A percentile compares a stretch with the other conserved stretches of the same genome.
Evolutionary conservation across 2,797 vertebrate genomes (phyloP).

Genomic region (Margarornis squamiger): DNA sequence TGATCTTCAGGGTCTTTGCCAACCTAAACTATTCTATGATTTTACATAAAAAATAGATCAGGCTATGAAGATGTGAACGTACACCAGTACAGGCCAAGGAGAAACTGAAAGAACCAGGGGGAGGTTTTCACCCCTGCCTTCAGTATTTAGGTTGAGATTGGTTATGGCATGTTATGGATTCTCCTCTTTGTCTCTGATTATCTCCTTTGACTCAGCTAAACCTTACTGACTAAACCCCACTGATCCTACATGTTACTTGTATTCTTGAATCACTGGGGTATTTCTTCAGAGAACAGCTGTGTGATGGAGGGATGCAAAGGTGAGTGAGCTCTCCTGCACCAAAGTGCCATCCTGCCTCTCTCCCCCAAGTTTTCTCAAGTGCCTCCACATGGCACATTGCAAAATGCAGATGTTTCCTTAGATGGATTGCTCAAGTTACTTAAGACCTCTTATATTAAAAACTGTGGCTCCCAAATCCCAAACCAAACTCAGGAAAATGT

Average conservation of each 20-base stretch:
- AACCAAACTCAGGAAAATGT: neutral
- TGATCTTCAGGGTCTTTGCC: neutral
- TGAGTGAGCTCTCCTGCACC: neutral
- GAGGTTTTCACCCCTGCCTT: neutral
- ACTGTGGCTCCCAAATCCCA: neutral
- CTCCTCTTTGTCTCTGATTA: neutral
- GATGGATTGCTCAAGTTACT: neutral
- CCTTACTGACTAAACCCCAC: neutral
- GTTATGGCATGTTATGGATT: neutral
- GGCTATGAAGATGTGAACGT: neutral
- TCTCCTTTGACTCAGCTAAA: neutral
- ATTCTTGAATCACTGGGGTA: no score
- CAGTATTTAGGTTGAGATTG: neutral
- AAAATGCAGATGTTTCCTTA: neutral
- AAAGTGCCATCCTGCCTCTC: neutral
- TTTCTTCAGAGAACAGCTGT: neutral
- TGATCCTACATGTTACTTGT: neutral
- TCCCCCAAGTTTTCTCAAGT: neutral
- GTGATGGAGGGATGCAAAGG: neutral
- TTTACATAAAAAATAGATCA: accelerated
- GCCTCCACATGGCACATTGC: neutral
- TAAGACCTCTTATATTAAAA: neutral
- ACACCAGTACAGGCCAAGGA: accelerated
- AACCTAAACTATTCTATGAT: neutral
- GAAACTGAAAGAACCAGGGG: neutral